Conservation (phyloP, 2,888 invertebrate species). For the Aquatica leii region DNA sequence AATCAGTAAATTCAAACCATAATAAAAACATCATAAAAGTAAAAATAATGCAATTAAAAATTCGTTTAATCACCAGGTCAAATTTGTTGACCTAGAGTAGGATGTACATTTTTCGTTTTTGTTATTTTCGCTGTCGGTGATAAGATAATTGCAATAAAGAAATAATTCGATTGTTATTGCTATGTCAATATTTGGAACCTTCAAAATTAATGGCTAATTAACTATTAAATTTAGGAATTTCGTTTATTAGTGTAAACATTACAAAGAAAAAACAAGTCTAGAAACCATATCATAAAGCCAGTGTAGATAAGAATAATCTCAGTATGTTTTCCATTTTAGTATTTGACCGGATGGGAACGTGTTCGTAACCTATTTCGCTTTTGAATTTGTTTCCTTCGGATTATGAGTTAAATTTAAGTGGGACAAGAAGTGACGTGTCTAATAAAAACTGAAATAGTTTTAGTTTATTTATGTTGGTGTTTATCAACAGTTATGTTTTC, state of each 20-base stretch:
- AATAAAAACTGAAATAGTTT: constrained; percentile 11
- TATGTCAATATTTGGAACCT: too few species aligned
- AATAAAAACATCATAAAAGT: too few species aligned
- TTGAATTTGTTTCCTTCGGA: not conserved
- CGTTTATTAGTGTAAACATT: not conserved
- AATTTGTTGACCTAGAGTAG: too few species aligned
- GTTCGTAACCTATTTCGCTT: constrained; percentile 2
- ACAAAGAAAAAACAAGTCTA: not conserved
- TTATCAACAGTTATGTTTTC: constrained; percentile 15
- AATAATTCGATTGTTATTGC: too few species aligned
- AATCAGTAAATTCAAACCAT: too few species aligned
- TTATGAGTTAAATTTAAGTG: not conserved
- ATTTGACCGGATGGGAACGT: constrained; percentile 14
- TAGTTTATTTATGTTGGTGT: constrained; percentile 26
- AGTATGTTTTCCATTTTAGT: constrained; percentile 20
- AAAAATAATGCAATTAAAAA: too few species aligned
- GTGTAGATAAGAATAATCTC: constrained; percentile 25
- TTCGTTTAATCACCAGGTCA: too few species aligned
- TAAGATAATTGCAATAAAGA: too few species aligned
- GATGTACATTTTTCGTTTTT: too few species aligned
- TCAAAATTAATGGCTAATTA: too few species aligned
- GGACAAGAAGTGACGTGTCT: not conserved
- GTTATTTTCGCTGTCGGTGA: too few species aligned
- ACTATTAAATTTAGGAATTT: too few species aligned
- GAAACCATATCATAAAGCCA: constrained; percentile 19